Evolutionary conservation across 2,888 invertebrate genomes (phyloP), one percentile per base, ranked within the genome.

Genomic region (Lycocerus yunnanus): DNA sequence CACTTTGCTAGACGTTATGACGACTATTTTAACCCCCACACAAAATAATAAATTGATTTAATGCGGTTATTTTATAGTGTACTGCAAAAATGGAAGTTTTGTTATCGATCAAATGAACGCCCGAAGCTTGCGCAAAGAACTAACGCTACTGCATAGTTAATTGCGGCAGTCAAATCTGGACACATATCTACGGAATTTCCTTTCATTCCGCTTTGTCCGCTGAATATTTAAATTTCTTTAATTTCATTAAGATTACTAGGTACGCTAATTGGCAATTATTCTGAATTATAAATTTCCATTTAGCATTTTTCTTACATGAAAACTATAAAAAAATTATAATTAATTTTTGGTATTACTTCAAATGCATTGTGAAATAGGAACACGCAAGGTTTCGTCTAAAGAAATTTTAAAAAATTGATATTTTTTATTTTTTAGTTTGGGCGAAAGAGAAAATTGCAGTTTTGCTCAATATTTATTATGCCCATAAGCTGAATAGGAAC

Each of bases 1-100:
- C 88, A 94, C 93, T 81, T 87, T 87, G 84, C 86, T 86, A 81
- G 86, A 85, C 87, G 87, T 87, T 82, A 85, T 86, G 86, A 81
- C 83, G 84, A 78, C 78, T 79, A 66, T 79, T 74, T 78, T 71
- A 72, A 76, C 70, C 72, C 74, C 73, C 76, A 73, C 73, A 68
- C 73, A 67, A 76, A 74, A 77, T 71, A 74, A 71, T 72, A 73
- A 75, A 77, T 77, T 78, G 78, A 77, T 77, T 74, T 73, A 78
- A 75, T 78, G 78, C 78, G 73, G 78, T 73, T 73, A 69, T 77
- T 77, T 77, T 77, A 69, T 73, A 69, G 66, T 60, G 66, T 76
- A 69, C 74, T 72, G 74, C 76, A 76, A 76, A 74, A 76, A 76
- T 73, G 71, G 71, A 58, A 66, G 70, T 71, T 59, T 63, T 60